Conservation (phyloP, 2,797 vertebrate species). For the Pipistrellus pygmaeus region DNA sequence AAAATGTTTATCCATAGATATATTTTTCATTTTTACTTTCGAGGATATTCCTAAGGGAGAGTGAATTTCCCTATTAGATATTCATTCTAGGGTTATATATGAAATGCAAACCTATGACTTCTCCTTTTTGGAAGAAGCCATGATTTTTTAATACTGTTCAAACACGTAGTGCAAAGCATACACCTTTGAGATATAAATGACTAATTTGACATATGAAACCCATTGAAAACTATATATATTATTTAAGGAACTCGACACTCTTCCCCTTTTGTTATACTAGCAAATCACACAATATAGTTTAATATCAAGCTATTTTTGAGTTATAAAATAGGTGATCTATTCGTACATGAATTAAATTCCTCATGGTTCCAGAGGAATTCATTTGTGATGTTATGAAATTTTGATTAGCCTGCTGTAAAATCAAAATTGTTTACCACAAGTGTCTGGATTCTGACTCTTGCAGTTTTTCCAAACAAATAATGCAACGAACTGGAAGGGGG, state of each 20-base stretch:
- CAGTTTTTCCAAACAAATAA: constrained; percentile 79
- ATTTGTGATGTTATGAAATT: constrained; percentile 70
- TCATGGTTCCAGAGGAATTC: constrained; percentile 42
- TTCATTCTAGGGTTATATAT: constrained; percentile 52
- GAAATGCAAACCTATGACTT: constrained; percentile 66
- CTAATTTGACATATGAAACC: constrained; percentile 79
- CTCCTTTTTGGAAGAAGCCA: constrained; percentile 74
- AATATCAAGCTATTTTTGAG: constrained; percentile 72
- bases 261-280: constrained; percentile 57
- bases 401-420: constrained; percentile 70
- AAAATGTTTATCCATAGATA: constrained; percentile 7
- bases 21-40: constrained; percentile 47
- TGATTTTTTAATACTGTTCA: constrained; percentile 68
- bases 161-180: constrained; percentile 55
- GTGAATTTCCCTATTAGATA: background rate
- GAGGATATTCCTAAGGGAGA: background rate
- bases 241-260: constrained; percentile 65
- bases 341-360: constrained; percentile 59
- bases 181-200: constrained; percentile 74
- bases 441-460: constrained; percentile 72
- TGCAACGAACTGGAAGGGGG: constrained; percentile 72
- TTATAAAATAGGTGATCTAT: constrained; percentile 75
- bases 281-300: constrained; percentile 63
- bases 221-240: constrained; percentile 82
- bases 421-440: constrained; percentile 67